Evolutionary conservation across 1,140 invertebrate genomes (phyloP), one percentile per base, ranked within the genome.

Genomic region (Bilobella aurantiaca): DNA sequence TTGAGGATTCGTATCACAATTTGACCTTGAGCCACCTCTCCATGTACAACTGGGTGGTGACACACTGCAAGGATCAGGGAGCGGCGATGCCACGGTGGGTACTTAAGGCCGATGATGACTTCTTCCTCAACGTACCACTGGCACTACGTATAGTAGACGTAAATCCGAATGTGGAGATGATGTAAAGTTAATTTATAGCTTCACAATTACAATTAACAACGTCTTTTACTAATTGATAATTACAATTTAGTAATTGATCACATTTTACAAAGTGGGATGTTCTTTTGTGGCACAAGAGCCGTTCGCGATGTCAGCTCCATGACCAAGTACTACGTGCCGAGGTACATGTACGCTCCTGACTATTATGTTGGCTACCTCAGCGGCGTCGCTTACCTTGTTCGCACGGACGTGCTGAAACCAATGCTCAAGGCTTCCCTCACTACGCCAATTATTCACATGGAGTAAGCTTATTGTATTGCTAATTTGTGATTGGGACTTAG

Each of bases 381-480:
- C 16, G 63, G 63, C 14, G 63, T 58, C 2, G 58, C 56, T 1
- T 58, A 59, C 23, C n/a, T 65, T 2, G 14, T 65, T 1, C 30
- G 63, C 5, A 47, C 56, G 25, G 63, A 65, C 23, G 31, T 59
- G 18, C 57, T 65, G n/a, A 56, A 49, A 0, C 1, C 31, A 29
- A 2, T 65, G 2, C 57, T 65, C 14, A 27, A 65, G 14, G 29
- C 46, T 31, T 42, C 56, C 2, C 56, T 65, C 18, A 59, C 63
- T 23, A 65, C 63, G 28, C 63, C 63, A 0, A 37, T 65, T 0
- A 60, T 65, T 30, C 63, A 65, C 27, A 65, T 65, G 63, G 63
- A 59, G n/a, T n/a, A 32, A 64, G n/a, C n/a, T n/a, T n/a, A n/a
- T n/a, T n/a, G n/a, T n/a, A n/a, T n/a, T n/a, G n/a, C n/a, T n/a